Conservation (phyloP, 53 echinoderm and acorn worm species). For the Zoroaster sp. region DNA sequence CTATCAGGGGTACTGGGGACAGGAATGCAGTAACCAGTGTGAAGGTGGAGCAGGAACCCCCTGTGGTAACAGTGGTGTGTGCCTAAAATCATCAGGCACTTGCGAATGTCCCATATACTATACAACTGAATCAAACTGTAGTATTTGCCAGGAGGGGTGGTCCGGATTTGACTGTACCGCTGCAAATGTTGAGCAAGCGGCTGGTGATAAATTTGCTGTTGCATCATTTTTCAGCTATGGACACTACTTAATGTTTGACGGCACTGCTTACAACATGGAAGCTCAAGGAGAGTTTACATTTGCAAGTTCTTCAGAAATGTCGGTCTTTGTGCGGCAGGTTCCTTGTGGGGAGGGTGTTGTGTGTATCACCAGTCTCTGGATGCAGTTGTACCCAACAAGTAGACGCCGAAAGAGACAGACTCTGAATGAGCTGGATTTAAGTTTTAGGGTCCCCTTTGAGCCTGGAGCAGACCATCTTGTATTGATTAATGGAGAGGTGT, state of each 20-base stretch:
- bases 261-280: constrained; percentile 67
- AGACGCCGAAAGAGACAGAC: constrained; percentile 33
- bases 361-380: constrained; percentile 73
- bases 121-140: constrained; percentile 53
- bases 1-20: constrained; percentile 76
- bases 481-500: constrained; percentile 52
- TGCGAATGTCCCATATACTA: constrained; percentile 75
- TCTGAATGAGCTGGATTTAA: constrained; percentile 9
- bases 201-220: constrained; percentile 36
- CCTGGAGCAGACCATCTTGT: constrained; percentile 30
- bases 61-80: constrained; percentile 73
- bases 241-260: constrained; percentile 80
- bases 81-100: constrained; percentile 37
- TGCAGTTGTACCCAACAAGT: constrained; percentile 50
- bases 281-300: constrained; percentile 76
- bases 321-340: constrained; percentile 69
- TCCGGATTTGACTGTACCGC: constrained; percentile 73
- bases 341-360: constrained; percentile 70
- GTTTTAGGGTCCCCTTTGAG: constrained; percentile 30
- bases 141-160: constrained; percentile 70
- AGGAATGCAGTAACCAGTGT: constrained; percentile 64
- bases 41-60: constrained; percentile 72
- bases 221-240: constrained; percentile 78
- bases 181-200: constrained; percentile 3
- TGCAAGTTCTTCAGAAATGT: constrained; percentile 22